Evolutionary conservation across 2,113 vertebrate genomes (phyloP).

Genomic region (Otis tarda): DNA sequence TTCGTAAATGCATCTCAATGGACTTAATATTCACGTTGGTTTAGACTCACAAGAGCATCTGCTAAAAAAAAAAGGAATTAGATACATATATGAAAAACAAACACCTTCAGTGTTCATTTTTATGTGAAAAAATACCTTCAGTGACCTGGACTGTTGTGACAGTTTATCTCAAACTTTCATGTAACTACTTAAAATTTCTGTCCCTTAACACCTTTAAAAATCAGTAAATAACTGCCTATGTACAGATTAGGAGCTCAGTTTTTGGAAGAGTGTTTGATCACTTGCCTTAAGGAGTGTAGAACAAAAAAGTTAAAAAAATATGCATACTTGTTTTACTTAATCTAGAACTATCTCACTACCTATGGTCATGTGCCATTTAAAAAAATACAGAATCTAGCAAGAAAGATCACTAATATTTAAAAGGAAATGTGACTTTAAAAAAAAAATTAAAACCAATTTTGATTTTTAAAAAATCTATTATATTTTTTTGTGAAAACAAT

Average conservation of each 20-base stretch:
- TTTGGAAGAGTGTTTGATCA: not conserved
- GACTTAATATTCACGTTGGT: not conserved
- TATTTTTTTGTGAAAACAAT: no score
- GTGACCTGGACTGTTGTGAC: not conserved
- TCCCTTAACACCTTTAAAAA: not conserved
- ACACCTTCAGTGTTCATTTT: not conserved
- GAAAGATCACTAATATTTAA: not conserved
- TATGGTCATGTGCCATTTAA: not conserved
- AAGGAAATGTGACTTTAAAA: not conserved
- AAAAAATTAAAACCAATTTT: accelerated
- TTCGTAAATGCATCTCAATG: not conserved
- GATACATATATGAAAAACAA: not conserved
- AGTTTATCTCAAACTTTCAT: not conserved
- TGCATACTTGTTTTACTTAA: not conserved
- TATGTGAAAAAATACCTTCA: not conserved
- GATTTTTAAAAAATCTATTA: no score
- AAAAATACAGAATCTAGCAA: not conserved
- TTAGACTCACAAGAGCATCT: not conserved
- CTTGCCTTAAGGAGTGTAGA: not conserved
- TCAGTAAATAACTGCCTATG: not conserved
- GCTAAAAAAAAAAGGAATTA: not conserved
- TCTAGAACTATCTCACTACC: not conserved
- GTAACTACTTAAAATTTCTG: not conserved
- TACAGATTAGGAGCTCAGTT: not conserved
- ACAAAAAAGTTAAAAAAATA: not conserved